Evolutionary conservation across 2,888 invertebrate genomes (phyloP), one percentile per base, ranked within the genome.

Genomic region (Gari tellinella): DNA sequence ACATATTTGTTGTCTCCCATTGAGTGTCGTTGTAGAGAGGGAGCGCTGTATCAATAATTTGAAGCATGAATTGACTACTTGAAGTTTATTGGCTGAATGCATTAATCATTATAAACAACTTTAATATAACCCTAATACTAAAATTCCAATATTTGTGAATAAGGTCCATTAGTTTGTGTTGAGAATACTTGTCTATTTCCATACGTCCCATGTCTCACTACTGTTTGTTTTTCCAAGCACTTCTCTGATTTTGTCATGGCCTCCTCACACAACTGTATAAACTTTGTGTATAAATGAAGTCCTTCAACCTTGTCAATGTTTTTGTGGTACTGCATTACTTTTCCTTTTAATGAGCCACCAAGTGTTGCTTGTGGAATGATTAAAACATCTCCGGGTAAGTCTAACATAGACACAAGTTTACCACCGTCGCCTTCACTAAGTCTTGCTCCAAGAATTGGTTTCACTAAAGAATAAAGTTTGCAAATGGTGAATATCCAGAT

Each of bases 311-410:
- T 93, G 51, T 86, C 87, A n/a, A 92, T 89, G 68, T 92, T 91
- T 53, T 80, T 86, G 80, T 93, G 93, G 76, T 93, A 93, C 85
- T 93, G 93, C 83, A 92, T 88, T 5, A 80, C 64, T 65, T 91
- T 92, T 7, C 92, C 92, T 84, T 92, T 93, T 8, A 91, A 62
- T 53, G 86, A 88, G 3, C 93, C 93, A 12, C 93, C 92, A 2
- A 93, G 85, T 1, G 92, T 92, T 0, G 93, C 92, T 74, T 93
- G 93, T 2, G 93, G 93, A 63, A 93, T 88, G 25, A 93, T 89
- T 0, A 93, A 86, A 14, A 93, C 76, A 72, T 92, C 92, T n/a
- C 92, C 92, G 3, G 92, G 90, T 3, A 92, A 80, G 23, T 92
- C 91, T 40, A 88, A 62, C 15, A 92, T 76, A 0, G 91, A 90